phyloP scores from a whole-genome alignment of 2,113 vertebrate species.

The Tragulus kanchil region DNA sequence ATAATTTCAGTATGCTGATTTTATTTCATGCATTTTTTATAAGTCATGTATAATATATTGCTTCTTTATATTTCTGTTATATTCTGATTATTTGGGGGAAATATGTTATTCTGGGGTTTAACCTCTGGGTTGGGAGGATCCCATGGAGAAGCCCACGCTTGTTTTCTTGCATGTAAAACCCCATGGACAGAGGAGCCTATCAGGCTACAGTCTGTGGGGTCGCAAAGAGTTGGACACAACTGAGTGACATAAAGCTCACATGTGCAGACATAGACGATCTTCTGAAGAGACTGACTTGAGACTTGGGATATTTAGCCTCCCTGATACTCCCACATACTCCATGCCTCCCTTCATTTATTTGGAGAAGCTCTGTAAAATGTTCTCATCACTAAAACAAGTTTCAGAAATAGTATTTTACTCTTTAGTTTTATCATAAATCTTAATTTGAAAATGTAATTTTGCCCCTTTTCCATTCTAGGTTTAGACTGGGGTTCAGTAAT shows the following conservation, averaged over 20 bases:
- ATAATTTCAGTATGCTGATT: background rate
- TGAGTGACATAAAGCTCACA: background rate
- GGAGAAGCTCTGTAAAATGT: slow-evolving; percentile 18
- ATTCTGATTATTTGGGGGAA: background rate
- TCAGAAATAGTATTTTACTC: slow-evolving; percentile 28
- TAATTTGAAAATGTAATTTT: background rate
- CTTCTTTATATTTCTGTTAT: slow-evolving; percentile 1
- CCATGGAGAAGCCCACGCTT: background rate
- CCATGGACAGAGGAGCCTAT: background rate
- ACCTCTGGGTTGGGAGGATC: background rate
- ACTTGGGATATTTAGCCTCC: background rate
- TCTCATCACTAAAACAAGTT: slow-evolving; percentile 21
- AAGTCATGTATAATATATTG: slow-evolving; percentile 2
- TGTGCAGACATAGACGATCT: background rate
- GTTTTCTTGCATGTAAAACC: background rate
- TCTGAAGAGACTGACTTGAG: background rate
- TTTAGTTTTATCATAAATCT: slow-evolving; percentile 22
- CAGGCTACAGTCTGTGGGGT: background rate
- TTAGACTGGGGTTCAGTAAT: background rate
- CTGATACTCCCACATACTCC: background rate
- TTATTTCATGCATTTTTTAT: background rate
- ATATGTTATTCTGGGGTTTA: background rate
- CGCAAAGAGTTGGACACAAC: background rate
- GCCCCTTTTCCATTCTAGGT: background rate
- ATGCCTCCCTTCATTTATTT: background rate